Evolutionary conservation across 2,888 invertebrate species (phyloP), one percentile per base, ranked within the genome.

Genomic region (Rhingia campestris): DNA sequence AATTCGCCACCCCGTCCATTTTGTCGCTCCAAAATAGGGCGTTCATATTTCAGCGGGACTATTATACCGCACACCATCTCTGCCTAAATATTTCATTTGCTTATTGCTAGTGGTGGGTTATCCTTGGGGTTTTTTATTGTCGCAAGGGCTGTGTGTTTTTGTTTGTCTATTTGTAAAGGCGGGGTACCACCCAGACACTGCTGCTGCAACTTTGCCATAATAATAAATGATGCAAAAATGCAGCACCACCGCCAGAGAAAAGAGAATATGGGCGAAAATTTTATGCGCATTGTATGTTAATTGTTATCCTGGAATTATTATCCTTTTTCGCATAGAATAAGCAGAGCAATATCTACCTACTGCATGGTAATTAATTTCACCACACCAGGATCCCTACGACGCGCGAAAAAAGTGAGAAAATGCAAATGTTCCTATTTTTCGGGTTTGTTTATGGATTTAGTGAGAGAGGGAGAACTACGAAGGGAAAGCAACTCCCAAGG

Each of bases 271-370:
- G 22, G 37, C 33, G 14, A 43, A 63, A 58, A 84, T 70, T 80
- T 53, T 74, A 69, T 84, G 84, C 84, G 80, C 84, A 84, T 80
- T 84, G 80, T 84, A 72, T 84, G 70, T 80, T 80, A 84, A 84
- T 84, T 84, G 80, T 84, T 84, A 69, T 80, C 80, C 69, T 70
- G 58, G 66, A 84, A 74, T 84, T 84, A 80, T 75, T 84, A 80
- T 84, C 80, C 74, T 58, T 49, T 67, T 72, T 54, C 22, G 41
- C 63, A 22, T 22, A 69, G 41, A 80, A 79, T 58, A 79, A 70
- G 37, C 47, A 45, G 22, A 54, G 22, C 6, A 37, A 6, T 6
- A 49, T 7, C 64, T 10, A 59, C 33, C 30, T 61, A 80, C 80
- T 80, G 84, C 80, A 84, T 70, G 59, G 43, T 73, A 75, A 74